Percentiles rank a stretch among this genome's conserved stretches.
Evolutionary conservation across 2,113 vertebrate genomes (phyloP).

Genomic region (Condylura cristata): DNA sequence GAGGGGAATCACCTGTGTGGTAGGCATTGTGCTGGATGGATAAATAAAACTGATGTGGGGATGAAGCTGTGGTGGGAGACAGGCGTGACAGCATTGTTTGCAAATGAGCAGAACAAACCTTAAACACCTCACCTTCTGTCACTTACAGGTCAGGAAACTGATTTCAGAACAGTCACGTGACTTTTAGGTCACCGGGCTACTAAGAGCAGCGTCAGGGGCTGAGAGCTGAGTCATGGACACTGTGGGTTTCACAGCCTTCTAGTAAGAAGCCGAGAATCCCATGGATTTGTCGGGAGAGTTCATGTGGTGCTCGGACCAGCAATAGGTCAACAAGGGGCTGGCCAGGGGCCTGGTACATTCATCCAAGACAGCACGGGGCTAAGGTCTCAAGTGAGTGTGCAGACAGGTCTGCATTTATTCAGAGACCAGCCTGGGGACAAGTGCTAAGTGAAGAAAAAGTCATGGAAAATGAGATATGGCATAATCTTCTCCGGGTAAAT

Average conservation of each 20-base stretch:
- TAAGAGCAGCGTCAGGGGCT: neutral
- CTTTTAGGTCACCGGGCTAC: neutral
- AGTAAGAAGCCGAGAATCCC: neutral
- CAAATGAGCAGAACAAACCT: neutral
- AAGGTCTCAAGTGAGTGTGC: neutral
- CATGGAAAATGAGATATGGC: neutral
- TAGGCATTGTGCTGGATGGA: neutral
- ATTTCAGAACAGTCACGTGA: neutral
- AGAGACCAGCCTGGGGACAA: neutral
- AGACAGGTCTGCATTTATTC: neutral
- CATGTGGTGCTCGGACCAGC: neutral
- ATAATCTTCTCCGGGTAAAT: neutral
- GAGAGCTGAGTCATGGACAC: neutral
- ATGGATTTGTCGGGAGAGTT: neutral
- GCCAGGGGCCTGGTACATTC: neutral
- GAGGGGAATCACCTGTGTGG: neutral
- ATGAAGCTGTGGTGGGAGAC: neutral
- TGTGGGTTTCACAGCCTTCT: neutral
- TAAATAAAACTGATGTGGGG: neutral
- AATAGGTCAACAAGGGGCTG: neutral
- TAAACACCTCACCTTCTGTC: neutral
- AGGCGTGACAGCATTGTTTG: neutral
- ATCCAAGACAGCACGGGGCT: neutral
- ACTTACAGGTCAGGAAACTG: neutral
- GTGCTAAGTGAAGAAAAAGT: neutral